These are phyloP conservation scores for Notarius quadriscutis DNA, from an alignment of 2,113 vertebrate species.

Conservation along the genomic window DNA sequence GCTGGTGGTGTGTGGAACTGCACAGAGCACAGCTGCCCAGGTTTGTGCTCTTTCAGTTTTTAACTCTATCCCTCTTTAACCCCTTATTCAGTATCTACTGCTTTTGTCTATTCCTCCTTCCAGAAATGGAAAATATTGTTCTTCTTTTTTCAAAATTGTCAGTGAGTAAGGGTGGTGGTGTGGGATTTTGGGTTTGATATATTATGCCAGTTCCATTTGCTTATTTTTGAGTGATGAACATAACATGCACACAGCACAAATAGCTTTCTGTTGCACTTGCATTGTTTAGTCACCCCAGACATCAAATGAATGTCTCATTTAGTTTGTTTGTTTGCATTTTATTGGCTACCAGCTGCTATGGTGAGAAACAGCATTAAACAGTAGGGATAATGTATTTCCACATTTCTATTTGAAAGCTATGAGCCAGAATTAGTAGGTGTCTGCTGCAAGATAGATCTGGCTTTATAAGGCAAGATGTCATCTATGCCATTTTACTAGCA, in stretches of 20 bases:
- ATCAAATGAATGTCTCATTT: no score
- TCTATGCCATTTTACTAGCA: no score
- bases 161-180: neutral
- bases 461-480: no score
- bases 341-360: no score
- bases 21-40: slow-evolving; percentile 86
- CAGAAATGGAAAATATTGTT: neutral
- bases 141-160: neutral
- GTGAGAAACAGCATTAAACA: no score
- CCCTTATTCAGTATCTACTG: neutral
- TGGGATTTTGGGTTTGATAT: neutral
- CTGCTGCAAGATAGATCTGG: no score
- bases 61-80: neutral
- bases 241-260: neutral
- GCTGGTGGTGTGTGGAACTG: slow-evolving; percentile 87
- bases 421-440: no score
- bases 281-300: no score
- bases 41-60: slow-evolving; percentile 62
- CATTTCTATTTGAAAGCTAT: no score
- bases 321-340: no score
- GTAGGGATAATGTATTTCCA: no score
- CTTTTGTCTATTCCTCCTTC: neutral
- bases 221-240: neutral
- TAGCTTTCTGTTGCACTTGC: neutral
- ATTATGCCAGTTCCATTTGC: neutral